Conservation (phyloP, 1,140 invertebrate species). For the Drosophila oshimai region DNA sequence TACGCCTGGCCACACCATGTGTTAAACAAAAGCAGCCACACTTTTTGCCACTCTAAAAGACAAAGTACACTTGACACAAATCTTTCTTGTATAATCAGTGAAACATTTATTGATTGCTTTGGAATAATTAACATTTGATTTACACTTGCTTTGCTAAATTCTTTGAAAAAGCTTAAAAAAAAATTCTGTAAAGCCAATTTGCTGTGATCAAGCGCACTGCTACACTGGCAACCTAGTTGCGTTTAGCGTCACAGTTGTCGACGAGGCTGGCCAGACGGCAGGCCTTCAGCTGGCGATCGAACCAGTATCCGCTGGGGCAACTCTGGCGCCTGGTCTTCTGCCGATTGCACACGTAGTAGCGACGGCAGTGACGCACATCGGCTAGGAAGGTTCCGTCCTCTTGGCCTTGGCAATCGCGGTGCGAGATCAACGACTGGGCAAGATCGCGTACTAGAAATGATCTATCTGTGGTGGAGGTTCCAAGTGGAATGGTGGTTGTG, state of each 20-base stretch:
- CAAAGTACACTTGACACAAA: not conserved
- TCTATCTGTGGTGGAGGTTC: not conserved
- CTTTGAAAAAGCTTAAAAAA: constrained; percentile 14
- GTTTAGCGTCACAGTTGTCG: constrained; percentile 20
- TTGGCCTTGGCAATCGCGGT: constrained; percentile 16
- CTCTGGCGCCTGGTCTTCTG: constrained; percentile 17
- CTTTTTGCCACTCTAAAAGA: not conserved
- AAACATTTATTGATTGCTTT: constrained; percentile 15
- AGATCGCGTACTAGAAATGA: too few species aligned
- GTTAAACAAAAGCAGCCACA: too few species aligned
- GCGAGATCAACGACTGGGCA: not conserved
- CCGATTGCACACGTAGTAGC: constrained; percentile 42
- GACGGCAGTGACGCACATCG: constrained; percentile 43
- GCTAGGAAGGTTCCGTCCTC: constrained; percentile 32
- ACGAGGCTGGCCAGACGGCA: constrained; percentile 34
- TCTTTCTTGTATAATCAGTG: constrained; percentile 18
- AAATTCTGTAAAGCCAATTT: constrained; percentile 7
- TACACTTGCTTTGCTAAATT: not conserved
- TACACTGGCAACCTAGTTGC: constrained; percentile 28
- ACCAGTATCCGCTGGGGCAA: constrained; percentile 47
- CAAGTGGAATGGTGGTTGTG: not conserved
- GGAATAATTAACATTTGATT: constrained; percentile 8
- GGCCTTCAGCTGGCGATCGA: constrained; percentile 25
- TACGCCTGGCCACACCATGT: not conserved
- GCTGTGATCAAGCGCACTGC: not conserved